phyloP scores from a whole-genome alignment of 2,113 vertebrate species.

The Aptenodytes patagonicus region DNA sequence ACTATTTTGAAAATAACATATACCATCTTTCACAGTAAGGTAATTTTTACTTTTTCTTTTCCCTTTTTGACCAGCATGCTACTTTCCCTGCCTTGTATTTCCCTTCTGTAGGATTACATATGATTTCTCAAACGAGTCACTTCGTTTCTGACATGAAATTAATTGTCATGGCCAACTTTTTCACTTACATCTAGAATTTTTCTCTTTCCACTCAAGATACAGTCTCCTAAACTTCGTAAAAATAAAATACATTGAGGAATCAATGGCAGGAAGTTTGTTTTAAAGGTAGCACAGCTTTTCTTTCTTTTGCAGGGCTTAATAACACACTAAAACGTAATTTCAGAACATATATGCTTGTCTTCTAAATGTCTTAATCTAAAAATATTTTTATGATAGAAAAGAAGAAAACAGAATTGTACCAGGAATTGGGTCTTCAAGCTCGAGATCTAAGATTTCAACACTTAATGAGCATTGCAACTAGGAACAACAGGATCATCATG shows the following conservation, averaged over 20 bases:
- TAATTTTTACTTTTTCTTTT: neutral
- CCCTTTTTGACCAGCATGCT: neutral
- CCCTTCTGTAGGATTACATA: neutral
- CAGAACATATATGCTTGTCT: fast-evolving
- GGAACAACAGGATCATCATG: constrained; percentile 93
- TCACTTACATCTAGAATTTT: neutral
- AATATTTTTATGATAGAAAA: constrained; percentile 77
- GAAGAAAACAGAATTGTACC: constrained; percentile 93
- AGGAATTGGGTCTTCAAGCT: constrained; percentile 93
- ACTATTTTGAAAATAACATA: neutral
- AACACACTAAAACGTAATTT: neutral
- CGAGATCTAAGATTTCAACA: constrained; percentile 96
- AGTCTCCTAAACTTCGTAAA: neutral
- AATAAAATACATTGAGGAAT: neutral
- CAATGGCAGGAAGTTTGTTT: neutral
- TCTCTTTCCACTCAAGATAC: neutral
- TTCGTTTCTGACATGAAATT: neutral
- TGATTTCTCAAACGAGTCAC: neutral
- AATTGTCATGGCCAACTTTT: neutral
- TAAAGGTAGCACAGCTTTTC: neutral
- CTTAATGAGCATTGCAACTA: constrained; percentile 84
- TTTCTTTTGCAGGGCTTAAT: neutral
- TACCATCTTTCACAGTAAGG: neutral
- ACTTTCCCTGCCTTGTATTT: neutral
- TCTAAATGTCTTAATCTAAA: neutral